Evolutionary conservation across 1,140 invertebrate genomes (phyloP).

Genomic region (Drosophila quadrilineata): DNA sequence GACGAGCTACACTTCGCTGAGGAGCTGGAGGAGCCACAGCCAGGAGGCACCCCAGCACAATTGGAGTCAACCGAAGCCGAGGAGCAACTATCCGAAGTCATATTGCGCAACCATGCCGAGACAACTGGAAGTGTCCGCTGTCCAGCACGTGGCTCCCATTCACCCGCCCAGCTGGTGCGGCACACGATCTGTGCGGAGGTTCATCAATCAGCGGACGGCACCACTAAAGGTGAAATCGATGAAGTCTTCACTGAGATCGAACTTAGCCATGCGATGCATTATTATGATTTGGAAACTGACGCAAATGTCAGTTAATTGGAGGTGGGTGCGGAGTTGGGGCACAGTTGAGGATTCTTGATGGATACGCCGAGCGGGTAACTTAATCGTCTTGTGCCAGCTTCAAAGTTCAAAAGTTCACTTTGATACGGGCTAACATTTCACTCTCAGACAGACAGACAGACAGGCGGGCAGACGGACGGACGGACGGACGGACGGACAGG

Average conservation of each 20-base stretch:
- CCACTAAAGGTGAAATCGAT: slow-evolving; percentile 44
- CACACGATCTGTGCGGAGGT: slow-evolving; percentile 42
- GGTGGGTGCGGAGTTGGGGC: too few species aligned
- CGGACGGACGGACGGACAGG: too few species aligned
- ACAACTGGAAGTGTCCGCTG: background rate
- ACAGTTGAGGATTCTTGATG: background rate
- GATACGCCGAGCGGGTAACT: slow-evolving; percentile 7
- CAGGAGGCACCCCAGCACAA: too few species aligned
- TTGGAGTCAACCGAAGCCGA: too few species aligned
- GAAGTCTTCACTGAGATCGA: slow-evolving; percentile 39
- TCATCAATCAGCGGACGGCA: slow-evolving; percentile 35
- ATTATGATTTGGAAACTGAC: slow-evolving; percentile 12
- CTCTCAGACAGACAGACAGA: background rate
- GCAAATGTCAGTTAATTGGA: too few species aligned
- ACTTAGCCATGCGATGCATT: slow-evolving; percentile 14
- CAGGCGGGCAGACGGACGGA: background rate
- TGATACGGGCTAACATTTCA: slow-evolving; percentile 17
- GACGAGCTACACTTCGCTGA: slow-evolving; percentile 38
- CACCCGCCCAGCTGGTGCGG: slow-evolving; percentile 40
- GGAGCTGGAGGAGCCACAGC: slow-evolving; percentile 20
- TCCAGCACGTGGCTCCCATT: slow-evolving; percentile 32
- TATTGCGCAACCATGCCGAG: background rate
- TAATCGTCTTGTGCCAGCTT: background rate
- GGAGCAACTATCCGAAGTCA: background rate
- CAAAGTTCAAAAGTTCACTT: slow-evolving; percentile 20